Evolutionary conservation across 2,888 invertebrate genomes (phyloP).

Genomic region (Stenurella melanura): DNA sequence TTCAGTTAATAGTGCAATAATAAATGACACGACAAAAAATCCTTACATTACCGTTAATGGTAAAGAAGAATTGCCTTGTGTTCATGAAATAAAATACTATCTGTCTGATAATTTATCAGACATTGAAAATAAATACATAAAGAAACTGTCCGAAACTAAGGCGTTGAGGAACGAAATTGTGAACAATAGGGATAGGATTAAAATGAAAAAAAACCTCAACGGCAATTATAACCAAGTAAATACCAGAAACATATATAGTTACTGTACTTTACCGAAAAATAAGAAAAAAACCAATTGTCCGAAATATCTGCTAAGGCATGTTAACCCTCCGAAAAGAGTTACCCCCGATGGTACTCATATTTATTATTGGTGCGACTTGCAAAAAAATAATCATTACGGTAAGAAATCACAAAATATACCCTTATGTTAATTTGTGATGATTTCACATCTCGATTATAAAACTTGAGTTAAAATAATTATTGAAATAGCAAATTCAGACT

Average conservation of each 20-base stretch:
- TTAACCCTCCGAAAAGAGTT: constrained; percentile 83
- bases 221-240: constrained; percentile 69
- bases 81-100: constrained; percentile 70
- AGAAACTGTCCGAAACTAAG: constrained; percentile 29
- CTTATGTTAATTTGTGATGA: not conserved
- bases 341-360: constrained; percentile 90
- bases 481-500: too few relatives aligned
- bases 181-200: constrained; percentile 47
- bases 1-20: constrained; percentile 52
- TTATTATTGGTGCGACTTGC: constrained; percentile 91
- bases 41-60: constrained; percentile 79
- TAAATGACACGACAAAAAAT: constrained; percentile 70
- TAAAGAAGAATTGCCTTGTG: constrained; percentile 82
- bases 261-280: constrained; percentile 75
- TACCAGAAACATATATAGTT: constrained; percentile 72
- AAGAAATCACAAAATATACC: constrained; percentile 56
- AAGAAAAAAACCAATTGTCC: constrained; percentile 64
- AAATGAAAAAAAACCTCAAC: constrained; percentile 64
- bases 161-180: constrained; percentile 21
- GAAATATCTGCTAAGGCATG: constrained; percentile 60
- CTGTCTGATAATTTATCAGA: constrained; percentile 36
- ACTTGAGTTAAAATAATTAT: too few relatives aligned
- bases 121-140: constrained; percentile 4
- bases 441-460: too few relatives aligned
- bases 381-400: constrained; percentile 77